Conservation (phyloP, 2,113 vertebrate species). For the Phalacrocorax pelagicus region DNA sequence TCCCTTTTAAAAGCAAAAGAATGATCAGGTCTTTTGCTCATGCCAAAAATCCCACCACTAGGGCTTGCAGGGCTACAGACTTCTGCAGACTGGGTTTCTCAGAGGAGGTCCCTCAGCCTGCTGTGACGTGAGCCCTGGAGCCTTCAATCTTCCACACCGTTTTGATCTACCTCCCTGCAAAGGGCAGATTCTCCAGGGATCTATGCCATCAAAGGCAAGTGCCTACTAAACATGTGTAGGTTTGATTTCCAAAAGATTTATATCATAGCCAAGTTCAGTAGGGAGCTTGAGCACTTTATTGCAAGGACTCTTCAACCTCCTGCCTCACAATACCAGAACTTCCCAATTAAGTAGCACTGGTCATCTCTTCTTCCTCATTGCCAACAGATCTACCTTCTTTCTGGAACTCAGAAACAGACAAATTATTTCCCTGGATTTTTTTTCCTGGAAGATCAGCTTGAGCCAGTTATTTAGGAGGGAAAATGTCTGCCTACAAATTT, state of each 20-base stretch:
- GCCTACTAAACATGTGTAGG: neutral
- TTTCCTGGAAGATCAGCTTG: neutral
- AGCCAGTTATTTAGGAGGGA: neutral
- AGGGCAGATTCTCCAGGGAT: neutral
- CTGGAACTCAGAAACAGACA: neutral
- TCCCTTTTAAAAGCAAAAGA: neutral
- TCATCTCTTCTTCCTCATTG: neutral
- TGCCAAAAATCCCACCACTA: neutral
- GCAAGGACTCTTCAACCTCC: neutral
- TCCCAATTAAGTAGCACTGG: neutral
- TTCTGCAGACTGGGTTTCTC: neutral
- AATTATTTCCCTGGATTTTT: neutral
- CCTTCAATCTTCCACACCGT: neutral
- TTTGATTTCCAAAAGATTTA: neutral
- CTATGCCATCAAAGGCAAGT: neutral
- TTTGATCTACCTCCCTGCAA: neutral
- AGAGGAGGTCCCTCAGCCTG: neutral
- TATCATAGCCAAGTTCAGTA: neutral
- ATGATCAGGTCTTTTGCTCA: neutral
- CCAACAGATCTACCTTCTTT: neutral
- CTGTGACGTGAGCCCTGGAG: accelerated
- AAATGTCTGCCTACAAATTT: neutral
- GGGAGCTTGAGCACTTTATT: neutral
- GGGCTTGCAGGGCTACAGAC: neutral
- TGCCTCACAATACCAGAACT: neutral